Conservation (phyloP, 2,888 invertebrate genomes). For the Chouioia cunea region DNA sequence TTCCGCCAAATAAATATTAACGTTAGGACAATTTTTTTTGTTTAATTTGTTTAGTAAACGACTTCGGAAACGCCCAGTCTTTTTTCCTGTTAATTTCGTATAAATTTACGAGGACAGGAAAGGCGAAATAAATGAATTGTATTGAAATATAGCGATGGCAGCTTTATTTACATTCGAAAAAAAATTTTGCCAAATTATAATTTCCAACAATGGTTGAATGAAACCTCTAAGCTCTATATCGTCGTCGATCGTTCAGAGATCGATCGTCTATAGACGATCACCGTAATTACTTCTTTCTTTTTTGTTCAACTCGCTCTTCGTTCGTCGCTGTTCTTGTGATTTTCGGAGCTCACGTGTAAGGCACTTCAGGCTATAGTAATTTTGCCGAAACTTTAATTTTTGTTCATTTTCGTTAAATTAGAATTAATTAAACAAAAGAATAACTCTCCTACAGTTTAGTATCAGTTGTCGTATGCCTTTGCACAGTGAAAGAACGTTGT, state of each 20-base stretch:
- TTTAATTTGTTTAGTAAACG: not conserved
- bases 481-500: conserved; percentile 44
- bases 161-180: conserved; percentile 59
- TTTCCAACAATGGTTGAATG: conserved; percentile 32
- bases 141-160: conserved; percentile 53
- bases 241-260: conserved; percentile 27
- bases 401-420: conserved; percentile 23
- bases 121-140: conserved; percentile 45
- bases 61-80: not conserved
- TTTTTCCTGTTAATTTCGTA: not conserved
- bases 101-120: not conserved
- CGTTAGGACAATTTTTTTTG: too few relatives aligned
- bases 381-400: conserved; percentile 36
- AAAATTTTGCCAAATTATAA: conserved; percentile 38
- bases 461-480: conserved; percentile 31
- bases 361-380: conserved; percentile 46
- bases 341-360: conserved; percentile 42
- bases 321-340: not conserved
- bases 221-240: conserved; percentile 41
- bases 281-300: conserved; percentile 13
- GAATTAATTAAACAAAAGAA: conserved; percentile 33
- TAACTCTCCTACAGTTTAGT: conserved; percentile 38
- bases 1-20: too few relatives aligned
- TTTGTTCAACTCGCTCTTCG: not conserved
- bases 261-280: conserved; percentile 29